Evolutionary conservation across 1,140 invertebrate species (phyloP).

Genomic region (Solenopsis invicta): DNA sequence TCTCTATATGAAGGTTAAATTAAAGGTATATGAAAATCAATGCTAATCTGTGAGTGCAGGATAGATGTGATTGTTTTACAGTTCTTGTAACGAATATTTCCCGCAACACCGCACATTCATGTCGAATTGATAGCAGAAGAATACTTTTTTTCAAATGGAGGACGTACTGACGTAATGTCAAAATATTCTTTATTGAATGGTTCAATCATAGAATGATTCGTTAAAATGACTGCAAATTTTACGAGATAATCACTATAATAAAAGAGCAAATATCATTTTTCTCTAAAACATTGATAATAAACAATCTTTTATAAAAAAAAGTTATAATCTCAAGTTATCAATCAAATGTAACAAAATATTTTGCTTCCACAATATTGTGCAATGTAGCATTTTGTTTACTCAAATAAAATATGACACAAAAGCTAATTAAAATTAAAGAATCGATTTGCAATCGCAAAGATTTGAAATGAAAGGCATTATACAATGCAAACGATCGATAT

Average conservation of each 20-base stretch:
- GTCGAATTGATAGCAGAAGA: neutral
- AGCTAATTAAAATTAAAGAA: conserved; percentile 10
- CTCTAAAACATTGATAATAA: neutral
- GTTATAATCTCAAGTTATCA: neutral
- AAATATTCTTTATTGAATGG: neutral
- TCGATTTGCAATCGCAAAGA: neutral
- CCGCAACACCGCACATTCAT: neutral
- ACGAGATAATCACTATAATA: neutral
- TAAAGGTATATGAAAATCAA: conserved; percentile 21
- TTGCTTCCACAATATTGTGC: neutral
- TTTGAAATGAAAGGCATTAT: neutral
- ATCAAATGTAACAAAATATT: conserved; percentile 1
- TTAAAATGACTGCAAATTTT: neutral
- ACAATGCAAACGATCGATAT: neutral
- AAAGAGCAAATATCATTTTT: neutral
- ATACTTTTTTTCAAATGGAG: neutral
- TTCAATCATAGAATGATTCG: neutral
- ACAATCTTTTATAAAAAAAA: neutral
- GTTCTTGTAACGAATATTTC: neutral
- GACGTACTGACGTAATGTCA: neutral
- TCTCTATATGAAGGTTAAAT: conserved; percentile 14
- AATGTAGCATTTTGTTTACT: neutral
- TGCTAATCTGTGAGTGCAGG: neutral
- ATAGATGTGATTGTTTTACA: conserved; percentile 6
- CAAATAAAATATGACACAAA: neutral